Base-by-base conservation (phyloP, 92 coral and sea anemone genomes). In the Muricea muricata region DNA sequence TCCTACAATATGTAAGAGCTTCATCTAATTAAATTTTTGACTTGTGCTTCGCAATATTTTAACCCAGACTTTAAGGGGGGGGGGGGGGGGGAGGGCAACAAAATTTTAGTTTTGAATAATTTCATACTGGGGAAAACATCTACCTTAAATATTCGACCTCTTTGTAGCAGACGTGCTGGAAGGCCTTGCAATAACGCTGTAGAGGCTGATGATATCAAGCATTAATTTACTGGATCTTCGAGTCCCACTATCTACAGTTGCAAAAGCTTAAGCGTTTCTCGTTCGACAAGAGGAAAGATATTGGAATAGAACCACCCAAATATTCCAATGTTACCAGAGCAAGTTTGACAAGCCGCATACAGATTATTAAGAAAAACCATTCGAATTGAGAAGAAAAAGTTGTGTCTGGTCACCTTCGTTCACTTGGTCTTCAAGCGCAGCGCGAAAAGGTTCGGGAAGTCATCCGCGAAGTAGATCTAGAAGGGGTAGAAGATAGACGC, bases 381-480 rank as follows among this genome's bases (percentile, higher is more conserved):
- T 63, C 80, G 15, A 74, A 74, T 48, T 74, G 80, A 28, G 80
- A 41, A 74, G 80, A 74, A 26, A 74, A 74, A 26, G 65, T 46
- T 39, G 9, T 46, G 9, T 63, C 46, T 15, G 80, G 63, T 47
- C 80, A 74, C 40, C 79, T 41, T 45, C 26, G 21, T 70, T 54
- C 26, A n/a, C n/a, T n/a, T 12, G 77, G 79, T 7, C 9, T 73
- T 8, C 79, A 73, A 7, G 79, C 45, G 29, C 79, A 73, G 33
- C 79, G 79, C 1, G 31, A 8, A 25, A 41, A 45, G 37, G 57
- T 73, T 6, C 46, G 61, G 28, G 57, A 73, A 1, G 26, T 33
- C 1, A 39, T 73, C 23, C 79, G 30, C 20, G 41, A 54, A 24
- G 40, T 73, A 0, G 79, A 73, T 46, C 79, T 60, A 2, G 60